Evolutionary conservation across 1,140 invertebrate species (phyloP).

Genomic region (Amyelois transitella): DNA sequence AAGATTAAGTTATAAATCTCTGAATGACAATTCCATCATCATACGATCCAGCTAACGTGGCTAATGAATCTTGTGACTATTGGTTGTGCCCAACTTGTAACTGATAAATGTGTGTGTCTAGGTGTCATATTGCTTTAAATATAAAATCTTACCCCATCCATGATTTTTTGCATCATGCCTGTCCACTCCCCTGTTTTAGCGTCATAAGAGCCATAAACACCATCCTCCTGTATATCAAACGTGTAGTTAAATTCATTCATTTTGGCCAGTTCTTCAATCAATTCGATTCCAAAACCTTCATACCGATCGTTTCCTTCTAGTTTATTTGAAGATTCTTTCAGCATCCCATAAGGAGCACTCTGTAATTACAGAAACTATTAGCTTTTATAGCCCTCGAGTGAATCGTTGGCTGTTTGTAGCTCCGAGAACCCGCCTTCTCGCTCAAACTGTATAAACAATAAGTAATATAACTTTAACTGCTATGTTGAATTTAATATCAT

Average conservation of each 20-base stretch:
- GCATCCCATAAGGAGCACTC: conserved; percentile 91
- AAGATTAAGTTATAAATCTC: no score
- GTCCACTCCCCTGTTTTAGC: conserved; percentile 84
- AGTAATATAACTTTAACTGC: background rate
- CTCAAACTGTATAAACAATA: background rate
- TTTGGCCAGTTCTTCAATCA: conserved; percentile 85
- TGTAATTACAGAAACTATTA: conserved; percentile 41
- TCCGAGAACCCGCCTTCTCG: no score
- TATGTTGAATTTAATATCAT: background rate
- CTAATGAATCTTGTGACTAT: no score
- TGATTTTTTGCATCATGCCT: conserved; percentile 92
- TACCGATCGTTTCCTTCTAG: conserved; percentile 87
- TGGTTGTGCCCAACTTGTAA: no score
- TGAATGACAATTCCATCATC: no score
- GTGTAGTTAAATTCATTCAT: conserved; percentile 92
- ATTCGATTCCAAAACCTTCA: conserved; percentile 82
- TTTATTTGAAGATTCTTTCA: conserved; percentile 82
- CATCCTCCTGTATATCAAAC: conserved; percentile 86
- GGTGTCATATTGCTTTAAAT: no score
- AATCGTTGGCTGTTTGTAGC: background rate
- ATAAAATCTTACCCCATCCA: conserved; percentile 76
- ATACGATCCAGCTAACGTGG: no score
- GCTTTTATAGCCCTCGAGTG: background rate
- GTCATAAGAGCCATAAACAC: conserved; percentile 83
- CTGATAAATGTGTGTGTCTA: no score